Percentiles rank a stretch among this genome's conserved stretches.
phyloP scores from a whole-genome alignment of 2,888 invertebrate species.

The Epinotia ramella region DNA sequence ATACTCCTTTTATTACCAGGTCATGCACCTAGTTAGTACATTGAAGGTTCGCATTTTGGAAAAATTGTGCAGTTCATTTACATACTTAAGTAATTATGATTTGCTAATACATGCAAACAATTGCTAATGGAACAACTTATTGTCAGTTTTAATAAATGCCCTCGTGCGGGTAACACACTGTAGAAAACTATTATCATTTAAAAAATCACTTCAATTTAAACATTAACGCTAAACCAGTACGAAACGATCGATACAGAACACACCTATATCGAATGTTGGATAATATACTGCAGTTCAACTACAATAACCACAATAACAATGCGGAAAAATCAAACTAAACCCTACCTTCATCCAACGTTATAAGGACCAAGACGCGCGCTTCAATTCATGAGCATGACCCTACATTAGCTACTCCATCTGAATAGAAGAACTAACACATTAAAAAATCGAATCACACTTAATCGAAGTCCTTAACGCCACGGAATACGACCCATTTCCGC shows the following conservation, averaged over 20 bases:
- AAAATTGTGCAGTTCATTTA: no score
- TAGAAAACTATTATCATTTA: no score
- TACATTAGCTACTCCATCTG: slow-evolving; percentile 34
- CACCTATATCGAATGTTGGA: slow-evolving; percentile 28
- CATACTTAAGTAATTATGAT: no score
- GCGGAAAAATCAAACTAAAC: background rate
- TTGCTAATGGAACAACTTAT: no score
- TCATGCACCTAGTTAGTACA: no score
- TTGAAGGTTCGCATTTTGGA: no score
- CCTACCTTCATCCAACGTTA: background rate
- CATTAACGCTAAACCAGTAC: background rate
- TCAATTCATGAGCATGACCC: slow-evolving; percentile 2
- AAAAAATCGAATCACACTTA: slow-evolving; percentile 25
- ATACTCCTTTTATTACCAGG: no score
- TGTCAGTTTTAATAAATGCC: no score
- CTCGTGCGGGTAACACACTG: no score
- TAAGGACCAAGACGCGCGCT: background rate
- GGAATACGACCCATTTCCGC: slow-evolving; percentile 10
- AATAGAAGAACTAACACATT: slow-evolving; percentile 38
- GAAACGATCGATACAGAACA: slow-evolving; percentile 28
- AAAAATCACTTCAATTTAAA: background rate
- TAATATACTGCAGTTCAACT: slow-evolving; percentile 30
- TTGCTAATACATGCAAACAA: no score
- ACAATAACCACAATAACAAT: background rate
- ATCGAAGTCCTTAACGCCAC: slow-evolving; percentile 14